Conservation (phyloP, 1,140 invertebrate species). For the Dreissena rostriformis region DNA sequence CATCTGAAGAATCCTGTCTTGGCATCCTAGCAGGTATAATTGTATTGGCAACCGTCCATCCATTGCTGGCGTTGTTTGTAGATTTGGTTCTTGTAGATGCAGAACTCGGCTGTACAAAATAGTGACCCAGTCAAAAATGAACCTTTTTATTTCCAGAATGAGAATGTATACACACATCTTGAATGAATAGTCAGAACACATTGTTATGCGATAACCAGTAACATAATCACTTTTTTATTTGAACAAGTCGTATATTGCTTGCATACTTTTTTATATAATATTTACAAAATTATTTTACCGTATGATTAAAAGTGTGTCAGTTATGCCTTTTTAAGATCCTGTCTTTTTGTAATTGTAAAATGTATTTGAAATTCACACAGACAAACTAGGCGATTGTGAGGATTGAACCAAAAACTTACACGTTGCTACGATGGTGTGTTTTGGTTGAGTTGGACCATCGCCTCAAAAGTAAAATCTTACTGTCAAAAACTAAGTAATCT, state of each 20-base stretch:
- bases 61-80: slow-evolving; percentile 54
- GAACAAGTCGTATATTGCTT: not conserved
- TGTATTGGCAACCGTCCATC: slow-evolving; percentile 27
- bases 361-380: not conserved
- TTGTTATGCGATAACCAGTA: not conserved
- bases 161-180: too few relatives aligned
- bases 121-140: not conserved
- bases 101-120: slow-evolving; percentile 55
- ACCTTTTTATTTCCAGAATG: too few relatives aligned
- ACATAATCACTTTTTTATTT: not conserved
- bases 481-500: too few relatives aligned
- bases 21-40: slow-evolving; percentile 21
- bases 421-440: slow-evolving; percentile 5
- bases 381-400: too few relatives aligned
- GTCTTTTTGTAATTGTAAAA: not conserved
- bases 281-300: too few relatives aligned
- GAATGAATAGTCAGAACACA: too few relatives aligned
- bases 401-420: slow-evolving; percentile 6
- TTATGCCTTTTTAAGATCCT: too few relatives aligned
- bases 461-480: not conserved
- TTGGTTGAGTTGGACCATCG: slow-evolving; percentile 11
- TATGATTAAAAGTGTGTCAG: too few relatives aligned
- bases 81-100: slow-evolving; percentile 58
- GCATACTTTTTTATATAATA: not conserved
- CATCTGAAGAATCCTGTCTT: slow-evolving; percentile 18